These are phyloP conservation scores for Oreotrochilus melanogaster DNA, from an alignment of 2,113 vertebrate genomes.

Conservation along the genomic window DNA sequence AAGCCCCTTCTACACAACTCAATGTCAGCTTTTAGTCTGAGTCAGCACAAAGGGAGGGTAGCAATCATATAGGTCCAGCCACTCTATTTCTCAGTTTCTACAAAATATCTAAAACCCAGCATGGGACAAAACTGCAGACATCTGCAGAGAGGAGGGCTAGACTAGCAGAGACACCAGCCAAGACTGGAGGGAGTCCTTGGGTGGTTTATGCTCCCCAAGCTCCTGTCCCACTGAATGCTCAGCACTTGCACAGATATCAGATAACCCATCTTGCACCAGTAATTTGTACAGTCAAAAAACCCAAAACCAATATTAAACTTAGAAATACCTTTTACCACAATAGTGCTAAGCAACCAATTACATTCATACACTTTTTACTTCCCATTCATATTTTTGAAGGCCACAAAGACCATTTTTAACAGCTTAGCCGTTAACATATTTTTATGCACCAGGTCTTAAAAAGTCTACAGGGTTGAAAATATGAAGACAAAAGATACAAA, in stretches of 20 bases:
- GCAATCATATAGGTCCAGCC: not conserved
- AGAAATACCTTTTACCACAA: constrained; percentile 25
- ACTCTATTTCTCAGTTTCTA: constrained; percentile 16
- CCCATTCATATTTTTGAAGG: not conserved
- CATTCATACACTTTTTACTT: not conserved
- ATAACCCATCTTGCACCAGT: not conserved
- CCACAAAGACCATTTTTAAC: not conserved
- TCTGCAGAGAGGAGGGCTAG: not conserved
- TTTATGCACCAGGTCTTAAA: not conserved
- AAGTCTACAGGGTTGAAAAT: not conserved
- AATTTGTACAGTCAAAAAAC: not conserved
- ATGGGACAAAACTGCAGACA: not conserved
- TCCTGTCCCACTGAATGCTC: not conserved
- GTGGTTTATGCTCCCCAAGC: not conserved
- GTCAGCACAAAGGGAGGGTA: not conserved
- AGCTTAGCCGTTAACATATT: not conserved
- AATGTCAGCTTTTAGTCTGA: constrained; percentile 3
- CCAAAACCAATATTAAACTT: not conserved
- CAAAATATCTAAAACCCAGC: constrained; percentile 56
- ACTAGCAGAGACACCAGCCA: not conserved
- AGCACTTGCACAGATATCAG: not conserved
- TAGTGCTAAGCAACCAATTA: not conserved
- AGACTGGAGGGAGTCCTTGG: not conserved
- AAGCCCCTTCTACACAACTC: not conserved
- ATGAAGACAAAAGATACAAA: not conserved